phyloP scores from a whole-genome alignment of 2,113 vertebrate genomes.

The Lophotis ruficrista region DNA sequence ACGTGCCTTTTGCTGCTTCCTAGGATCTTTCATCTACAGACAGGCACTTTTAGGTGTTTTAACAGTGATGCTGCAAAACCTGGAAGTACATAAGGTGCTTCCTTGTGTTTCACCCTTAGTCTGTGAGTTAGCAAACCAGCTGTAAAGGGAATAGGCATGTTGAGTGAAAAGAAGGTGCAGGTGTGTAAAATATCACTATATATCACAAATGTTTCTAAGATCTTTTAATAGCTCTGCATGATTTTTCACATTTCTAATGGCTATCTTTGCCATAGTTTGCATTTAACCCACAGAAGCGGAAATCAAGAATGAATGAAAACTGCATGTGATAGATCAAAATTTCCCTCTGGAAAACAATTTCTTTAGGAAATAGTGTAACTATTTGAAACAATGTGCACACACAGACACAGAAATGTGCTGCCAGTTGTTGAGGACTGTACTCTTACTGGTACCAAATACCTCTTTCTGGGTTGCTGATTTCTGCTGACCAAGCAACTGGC shows the following conservation, averaged over 20 bases:
- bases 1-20: background rate
- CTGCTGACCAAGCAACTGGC: background rate
- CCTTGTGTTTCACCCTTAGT: background rate
- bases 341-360: background rate
- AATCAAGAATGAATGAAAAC: background rate
- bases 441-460: background rate
- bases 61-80: background rate
- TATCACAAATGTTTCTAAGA: background rate
- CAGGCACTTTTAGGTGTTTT: background rate
- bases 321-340: background rate
- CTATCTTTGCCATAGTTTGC: background rate
- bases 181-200: background rate
- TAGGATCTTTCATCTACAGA: background rate
- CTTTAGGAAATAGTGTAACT: background rate
- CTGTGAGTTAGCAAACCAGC: background rate
- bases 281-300: background rate
- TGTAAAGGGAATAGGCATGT: background rate
- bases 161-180: background rate
- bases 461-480: background rate
- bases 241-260: background rate
- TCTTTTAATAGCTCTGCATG: background rate
- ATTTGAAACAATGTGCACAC: background rate
- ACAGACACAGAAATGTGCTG: background rate
- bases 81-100: background rate
- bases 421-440: background rate